Evolutionary conservation across 35 echinoderm and acorn worm genomes (phyloP), one percentile per base, ranked within the genome.

Genomic region (Ophioderma brevispina): DNA sequence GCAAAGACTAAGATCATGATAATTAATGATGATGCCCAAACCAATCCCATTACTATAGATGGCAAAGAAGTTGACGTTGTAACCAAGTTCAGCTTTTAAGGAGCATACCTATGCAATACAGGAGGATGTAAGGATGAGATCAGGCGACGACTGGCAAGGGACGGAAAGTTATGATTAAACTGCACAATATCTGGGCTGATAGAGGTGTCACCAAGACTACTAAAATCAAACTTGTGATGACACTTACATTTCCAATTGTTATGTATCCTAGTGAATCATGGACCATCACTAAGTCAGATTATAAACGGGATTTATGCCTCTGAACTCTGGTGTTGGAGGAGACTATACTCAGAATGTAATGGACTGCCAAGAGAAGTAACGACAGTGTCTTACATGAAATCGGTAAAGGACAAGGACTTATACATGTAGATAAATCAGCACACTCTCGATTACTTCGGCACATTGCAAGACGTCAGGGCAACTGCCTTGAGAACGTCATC

Each of bases 311-410:
- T 76, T 13, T 40, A 76, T 35, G 40, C 50, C 55, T 85, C 55
- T 85, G 82, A 85, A 56, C 4, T 85, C 39, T 85, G 82, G 82
- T 85, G 46, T 33, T 85, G 82, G 82, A 4, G 82, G 17, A 85
- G 42, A 85, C n/a, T n/a, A 46, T 85, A 32, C 82, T 85, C 21
- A 32, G 42, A 56, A 63, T 85, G 21, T 42, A 38, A 8, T 85
- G 82, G 82, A 85, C 28, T 19, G 82, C 82, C 55, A 85, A 55
- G 32, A 46, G 82, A 55, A 85, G 5, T 32, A 85, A 85, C 42
- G 17, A 4, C 38, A 85, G 46, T 32, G 46, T 85, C 15, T 32
- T 85, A 55, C 33, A 81, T 36, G 15, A 81, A 40, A 37, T 81
- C 38, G 38, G 80, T 37, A 36, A 6, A 3, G 38, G 38, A 17